Evolutionary conservation across 2,888 invertebrate genomes (phyloP).

Genomic region (Chirona hameri): DNA sequence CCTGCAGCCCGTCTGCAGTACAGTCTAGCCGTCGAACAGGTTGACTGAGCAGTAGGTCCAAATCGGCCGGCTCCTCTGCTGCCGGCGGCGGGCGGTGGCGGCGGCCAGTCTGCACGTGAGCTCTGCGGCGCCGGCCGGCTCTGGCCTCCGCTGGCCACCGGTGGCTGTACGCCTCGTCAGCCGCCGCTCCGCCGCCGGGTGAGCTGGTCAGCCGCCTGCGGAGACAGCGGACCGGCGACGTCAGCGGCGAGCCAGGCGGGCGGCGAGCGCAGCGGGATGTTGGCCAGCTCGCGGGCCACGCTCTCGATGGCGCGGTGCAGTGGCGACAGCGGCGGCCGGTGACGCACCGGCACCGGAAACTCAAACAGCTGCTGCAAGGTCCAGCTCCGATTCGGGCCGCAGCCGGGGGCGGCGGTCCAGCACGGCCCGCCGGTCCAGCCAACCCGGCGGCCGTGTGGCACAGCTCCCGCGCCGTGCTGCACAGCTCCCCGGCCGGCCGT

Average conservation of each 20-base stretch:
- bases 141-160: too few species aligned
- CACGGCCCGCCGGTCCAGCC: too few species aligned
- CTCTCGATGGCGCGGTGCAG: conserved; percentile 5
- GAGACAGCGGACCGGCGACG: too few species aligned
- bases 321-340: not conserved
- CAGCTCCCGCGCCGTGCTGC: too few species aligned
- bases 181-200: not conserved
- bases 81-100: not conserved
- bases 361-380: not conserved
- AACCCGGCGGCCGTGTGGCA: too few species aligned
- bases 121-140: too few species aligned
- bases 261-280: not conserved
- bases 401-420: too few species aligned
- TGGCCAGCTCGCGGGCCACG: conserved; percentile 13
- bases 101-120: not conserved
- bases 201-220: not conserved
- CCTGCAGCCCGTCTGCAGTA: too few species aligned
- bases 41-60: not conserved
- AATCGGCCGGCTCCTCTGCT: not conserved
- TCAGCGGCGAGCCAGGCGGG: not conserved
- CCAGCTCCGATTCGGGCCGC: not conserved
- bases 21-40: not conserved
- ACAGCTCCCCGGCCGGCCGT: too few species aligned
- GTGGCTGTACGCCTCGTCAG: not conserved
- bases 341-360: not conserved